A percentile compares a stretch with the other conserved stretches of the same genome.
phyloP scores from a whole-genome alignment of 2,113 vertebrate genomes.

The Megalops atlanticus region DNA sequence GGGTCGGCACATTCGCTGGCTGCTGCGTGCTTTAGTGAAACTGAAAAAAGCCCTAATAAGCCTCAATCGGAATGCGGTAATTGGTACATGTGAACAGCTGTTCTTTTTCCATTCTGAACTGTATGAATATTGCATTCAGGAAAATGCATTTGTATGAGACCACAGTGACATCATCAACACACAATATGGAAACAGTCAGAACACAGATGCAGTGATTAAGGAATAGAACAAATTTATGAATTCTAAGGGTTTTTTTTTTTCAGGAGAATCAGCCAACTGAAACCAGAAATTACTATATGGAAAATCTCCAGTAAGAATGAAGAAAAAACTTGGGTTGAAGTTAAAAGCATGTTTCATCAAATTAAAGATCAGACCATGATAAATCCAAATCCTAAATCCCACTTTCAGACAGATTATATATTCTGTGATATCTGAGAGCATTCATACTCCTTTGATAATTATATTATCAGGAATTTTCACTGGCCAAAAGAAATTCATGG shows the following conservation, averaged over 20 bases:
- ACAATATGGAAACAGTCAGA: not conserved
- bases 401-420: constrained; percentile 56
- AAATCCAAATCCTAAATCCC: constrained; percentile 41
- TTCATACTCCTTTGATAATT: constrained; percentile 22
- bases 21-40: not conserved
- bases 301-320: no score
- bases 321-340: no score
- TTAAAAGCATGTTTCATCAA: constrained; percentile 30
- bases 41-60: not conserved
- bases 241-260: no score
- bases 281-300: no score
- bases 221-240: not conserved
- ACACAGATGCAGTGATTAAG: not conserved
- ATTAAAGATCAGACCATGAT: constrained; percentile 14
- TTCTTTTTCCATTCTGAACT: not conserved
- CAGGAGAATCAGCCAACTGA: no score
- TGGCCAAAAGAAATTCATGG: constrained; percentile 39
- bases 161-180: not conserved
- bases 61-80: not conserved
- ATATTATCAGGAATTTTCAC: constrained; percentile 38
- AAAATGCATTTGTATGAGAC: constrained; percentile 7
- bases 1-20: not conserved
- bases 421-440: constrained; percentile 45
- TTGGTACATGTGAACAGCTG: not conserved
- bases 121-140: constrained; percentile 17